Evolutionary conservation across 2,113 vertebrate genomes (phyloP).

Genomic region (Cyphomyrus plagiostoma): DNA sequence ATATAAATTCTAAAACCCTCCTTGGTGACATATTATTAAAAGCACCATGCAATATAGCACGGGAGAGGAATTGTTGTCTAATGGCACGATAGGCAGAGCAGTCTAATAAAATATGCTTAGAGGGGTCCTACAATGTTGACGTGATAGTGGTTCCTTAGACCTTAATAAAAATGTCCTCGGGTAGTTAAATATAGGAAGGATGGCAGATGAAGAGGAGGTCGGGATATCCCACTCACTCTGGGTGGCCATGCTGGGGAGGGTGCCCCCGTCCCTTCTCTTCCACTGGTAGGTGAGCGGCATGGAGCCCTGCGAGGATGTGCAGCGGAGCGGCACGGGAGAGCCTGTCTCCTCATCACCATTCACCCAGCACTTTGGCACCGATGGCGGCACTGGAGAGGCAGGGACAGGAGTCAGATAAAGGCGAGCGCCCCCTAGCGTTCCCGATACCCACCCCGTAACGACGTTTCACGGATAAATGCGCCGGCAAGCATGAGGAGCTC

Average conservation of each 20-base stretch:
- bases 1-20: not conserved
- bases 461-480: not conserved
- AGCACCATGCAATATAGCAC: not conserved
- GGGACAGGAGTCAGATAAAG: not conserved
- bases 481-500: not conserved
- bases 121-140: not conserved
- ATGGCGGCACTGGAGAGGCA: constrained; percentile 60
- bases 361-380: constrained; percentile 69
- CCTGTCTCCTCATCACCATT: constrained; percentile 65
- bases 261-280: constrained; percentile 58
- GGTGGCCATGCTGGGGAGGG: constrained; percentile 42
- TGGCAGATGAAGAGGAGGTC: not conserved
- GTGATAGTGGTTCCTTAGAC: not conserved
- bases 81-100: not conserved
- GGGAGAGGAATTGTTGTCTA: not conserved
- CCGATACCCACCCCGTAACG: not conserved
- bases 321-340: constrained; percentile 61
- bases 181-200: not conserved
- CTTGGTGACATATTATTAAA: not conserved
- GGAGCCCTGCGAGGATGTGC: constrained; percentile 61
- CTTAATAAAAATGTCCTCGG: not conserved
- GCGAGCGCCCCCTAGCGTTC: not conserved
- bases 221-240: constrained; percentile 36
- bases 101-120: not conserved
- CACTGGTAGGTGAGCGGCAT: constrained; percentile 70